A percentile compares a stretch with the other conserved stretches of the same genome.
These are phyloP conservation scores for Poeciliopsis retropinna DNA, from an alignment of 2,113 vertebrate genomes.

Conservation along the genomic window DNA sequence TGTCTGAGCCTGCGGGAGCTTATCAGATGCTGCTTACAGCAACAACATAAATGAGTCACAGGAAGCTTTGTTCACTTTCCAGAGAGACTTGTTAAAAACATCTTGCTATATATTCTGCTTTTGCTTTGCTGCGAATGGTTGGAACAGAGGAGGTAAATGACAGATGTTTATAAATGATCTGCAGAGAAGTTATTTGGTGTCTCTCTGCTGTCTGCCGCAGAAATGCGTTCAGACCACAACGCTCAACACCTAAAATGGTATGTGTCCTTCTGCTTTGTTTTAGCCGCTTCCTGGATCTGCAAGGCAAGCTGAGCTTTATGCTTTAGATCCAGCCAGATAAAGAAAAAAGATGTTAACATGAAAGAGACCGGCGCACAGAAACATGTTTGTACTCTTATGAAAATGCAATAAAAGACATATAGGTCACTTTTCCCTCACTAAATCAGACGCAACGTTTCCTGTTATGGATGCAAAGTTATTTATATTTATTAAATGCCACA, in stretches of 20 bases:
- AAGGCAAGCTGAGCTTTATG: slow-evolving; percentile 33
- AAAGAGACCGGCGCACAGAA: slow-evolving; percentile 38
- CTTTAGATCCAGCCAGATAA: slow-evolving; percentile 27
- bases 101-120: slow-evolving; percentile 46
- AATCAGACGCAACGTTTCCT: too few species aligned
- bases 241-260: slow-evolving; percentile 68
- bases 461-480: too few species aligned
- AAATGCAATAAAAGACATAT: slow-evolving; percentile 19
- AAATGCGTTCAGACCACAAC: slow-evolving; percentile 47
- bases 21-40: slow-evolving; percentile 14
- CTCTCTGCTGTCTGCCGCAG: slow-evolving; percentile 37
- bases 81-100: slow-evolving; percentile 50
- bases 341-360: slow-evolving; percentile 31
- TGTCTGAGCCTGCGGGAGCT: slow-evolving; percentile 25
- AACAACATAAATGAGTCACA: slow-evolving; percentile 21
- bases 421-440: too few species aligned
- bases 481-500: too few species aligned
- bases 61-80: slow-evolving; percentile 43
- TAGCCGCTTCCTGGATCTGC: slow-evolving; percentile 38
- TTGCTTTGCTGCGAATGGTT: slow-evolving; percentile 45
- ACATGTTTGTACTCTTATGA: slow-evolving; percentile 42
- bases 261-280: slow-evolving; percentile 54
- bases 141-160: slow-evolving; percentile 43
- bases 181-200: slow-evolving; percentile 48
- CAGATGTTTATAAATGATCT: slow-evolving; percentile 66